Percentiles rank a stretch among this genome's conserved stretches.
phyloP scores from a whole-genome alignment of 2,888 invertebrate genomes.

The Microplitis manilae region DNA sequence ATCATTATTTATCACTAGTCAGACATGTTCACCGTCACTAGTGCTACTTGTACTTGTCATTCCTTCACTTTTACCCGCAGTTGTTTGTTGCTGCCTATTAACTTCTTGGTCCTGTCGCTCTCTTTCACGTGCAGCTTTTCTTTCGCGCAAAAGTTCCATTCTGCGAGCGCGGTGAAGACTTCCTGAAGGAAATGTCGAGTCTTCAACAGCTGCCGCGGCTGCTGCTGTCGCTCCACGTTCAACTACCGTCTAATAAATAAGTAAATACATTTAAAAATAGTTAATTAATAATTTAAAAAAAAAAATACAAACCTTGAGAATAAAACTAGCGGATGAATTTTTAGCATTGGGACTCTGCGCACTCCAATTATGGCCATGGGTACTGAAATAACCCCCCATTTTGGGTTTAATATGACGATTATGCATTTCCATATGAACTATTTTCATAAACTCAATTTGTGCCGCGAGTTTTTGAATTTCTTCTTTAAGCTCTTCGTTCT shows the following conservation, averaged over 20 bases:
- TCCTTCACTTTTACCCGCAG: slow-evolving; percentile 42
- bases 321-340: slow-evolving; percentile 63
- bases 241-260: slow-evolving; percentile 57
- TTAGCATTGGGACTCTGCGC: slow-evolving; percentile 63
- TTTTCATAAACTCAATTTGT: slow-evolving; percentile 94
- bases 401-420: slow-evolving; percentile 90
- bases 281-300: background rate
- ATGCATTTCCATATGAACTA: slow-evolving; percentile 94
- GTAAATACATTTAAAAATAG: background rate
- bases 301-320: slow-evolving; percentile 59
- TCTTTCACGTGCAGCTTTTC: slow-evolving; percentile 59
- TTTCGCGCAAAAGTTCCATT: slow-evolving; percentile 58
- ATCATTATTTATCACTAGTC: slow-evolving; percentile 67
- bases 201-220: slow-evolving; percentile 64
- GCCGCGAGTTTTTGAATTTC: slow-evolving; percentile 92
- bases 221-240: slow-evolving; percentile 64
- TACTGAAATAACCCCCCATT: slow-evolving; percentile 86
- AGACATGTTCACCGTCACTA: slow-evolving; percentile 63
- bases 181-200: slow-evolving; percentile 64
- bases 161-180: slow-evolving; percentile 62
- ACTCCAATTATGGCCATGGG: slow-evolving; percentile 63
- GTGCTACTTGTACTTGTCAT: slow-evolving; percentile 40
- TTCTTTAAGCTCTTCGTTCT: slow-evolving; percentile 93
- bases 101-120: slow-evolving; percentile 54
- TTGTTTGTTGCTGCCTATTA: slow-evolving; percentile 39